phyloP scores from a whole-genome alignment of 2,113 vertebrate genomes.

The Meleagris gallopavo region DNA sequence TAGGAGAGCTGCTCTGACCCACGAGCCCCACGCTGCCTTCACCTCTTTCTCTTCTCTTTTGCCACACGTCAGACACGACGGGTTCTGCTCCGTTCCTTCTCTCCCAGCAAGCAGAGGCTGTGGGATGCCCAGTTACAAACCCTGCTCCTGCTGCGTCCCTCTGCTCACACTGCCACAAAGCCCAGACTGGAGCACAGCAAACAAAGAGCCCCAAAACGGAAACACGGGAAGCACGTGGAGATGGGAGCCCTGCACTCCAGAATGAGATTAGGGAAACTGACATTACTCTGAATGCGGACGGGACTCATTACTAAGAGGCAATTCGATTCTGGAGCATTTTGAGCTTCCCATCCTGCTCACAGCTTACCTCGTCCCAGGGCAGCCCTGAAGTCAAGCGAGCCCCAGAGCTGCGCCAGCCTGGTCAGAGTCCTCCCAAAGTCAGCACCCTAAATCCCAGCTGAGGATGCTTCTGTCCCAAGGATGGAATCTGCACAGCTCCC shows the following conservation, averaged over 20 bases:
- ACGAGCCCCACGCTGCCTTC: background rate
- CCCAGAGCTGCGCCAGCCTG: background rate
- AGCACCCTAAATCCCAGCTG: background rate
- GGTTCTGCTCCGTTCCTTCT: background rate
- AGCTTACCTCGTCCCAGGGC: rapidly evolving
- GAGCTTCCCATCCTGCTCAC: background rate
- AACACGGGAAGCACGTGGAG: background rate
- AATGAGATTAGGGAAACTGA: background rate
- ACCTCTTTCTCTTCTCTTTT: background rate
- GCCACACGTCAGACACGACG: background rate
- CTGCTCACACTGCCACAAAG: background rate
- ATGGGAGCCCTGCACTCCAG: background rate
- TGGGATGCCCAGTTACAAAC: background rate
- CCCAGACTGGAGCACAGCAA: background rate
- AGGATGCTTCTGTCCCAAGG: too few species aligned
- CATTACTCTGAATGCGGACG: background rate
- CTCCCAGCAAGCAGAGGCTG: background rate
- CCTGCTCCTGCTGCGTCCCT: background rate
- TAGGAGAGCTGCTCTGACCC: background rate
- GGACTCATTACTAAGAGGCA: background rate
- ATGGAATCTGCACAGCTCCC: rapidly evolving
- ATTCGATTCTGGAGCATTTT: background rate
- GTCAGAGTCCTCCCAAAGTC: background rate
- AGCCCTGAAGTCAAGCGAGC: rapidly evolving
- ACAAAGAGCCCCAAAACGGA: background rate